Base-by-base conservation (phyloP, 23 tunicate genomes). In the Ascidia mentula region DNA sequence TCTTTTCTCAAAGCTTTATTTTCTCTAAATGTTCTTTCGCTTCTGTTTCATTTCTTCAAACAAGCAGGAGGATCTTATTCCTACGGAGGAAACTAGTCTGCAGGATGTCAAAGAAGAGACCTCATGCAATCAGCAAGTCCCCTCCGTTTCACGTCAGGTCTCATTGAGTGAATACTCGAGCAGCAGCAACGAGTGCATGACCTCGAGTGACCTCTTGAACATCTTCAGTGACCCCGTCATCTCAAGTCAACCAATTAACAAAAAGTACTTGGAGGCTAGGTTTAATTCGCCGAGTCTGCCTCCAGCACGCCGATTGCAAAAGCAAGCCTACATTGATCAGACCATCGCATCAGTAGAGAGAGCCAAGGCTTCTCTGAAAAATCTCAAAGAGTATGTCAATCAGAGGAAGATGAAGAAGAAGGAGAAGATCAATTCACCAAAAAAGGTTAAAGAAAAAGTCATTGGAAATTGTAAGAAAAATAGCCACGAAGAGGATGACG, bases 341-440 rank as follows among this genome's bases (percentile, higher is more conserved):
- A 85, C 82, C 3, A 85, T 85, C 13, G 89, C 89, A 33, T 85
- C 89, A 7, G 75, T 85, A 1, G 82, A 85, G 45, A 71, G 72
- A 45, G 89, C 89, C 13, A 77, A 75, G 34, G 46, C 72, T 2
- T 85, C 89, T 40, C 59, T 85, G n/a, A 78, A 77, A 28, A 85
- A 77, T 45, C 35, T 85, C 0, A 85, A 85, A 28, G 78, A 85
- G 2, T 85, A 45, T 72, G 89, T 77, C 5, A 59, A 65, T 37
- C 72, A 85, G 73, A 40, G 60, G 26, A 80, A 80, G 69, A 20
- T 39, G 38, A 26, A 28, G 22, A 77, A 77, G 12, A 77, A 77
- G 69, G 69, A 45, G 12, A 53, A 53, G 65, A 3, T 28, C 4
- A 9, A 53, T 53, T 9, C 65, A 9, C 13, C 65, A 53, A 9